Percentiles rank a stretch among this genome's conserved stretches.
Evolutionary conservation across 1,140 invertebrate genomes (phyloP).

Genomic region (Drosophila ogumai): DNA sequence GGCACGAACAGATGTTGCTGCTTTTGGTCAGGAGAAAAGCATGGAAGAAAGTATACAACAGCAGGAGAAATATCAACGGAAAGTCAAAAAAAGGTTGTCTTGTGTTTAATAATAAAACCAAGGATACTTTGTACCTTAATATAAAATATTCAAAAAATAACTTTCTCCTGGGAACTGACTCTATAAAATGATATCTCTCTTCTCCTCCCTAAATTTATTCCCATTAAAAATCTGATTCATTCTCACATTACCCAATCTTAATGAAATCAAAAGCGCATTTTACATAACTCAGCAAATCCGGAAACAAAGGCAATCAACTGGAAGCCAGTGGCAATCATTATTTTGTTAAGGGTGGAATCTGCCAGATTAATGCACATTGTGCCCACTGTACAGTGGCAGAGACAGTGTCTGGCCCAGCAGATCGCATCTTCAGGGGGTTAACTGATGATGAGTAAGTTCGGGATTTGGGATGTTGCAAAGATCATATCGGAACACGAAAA

Average conservation of each 20-base stretch:
- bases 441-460: slow-evolving; percentile 5
- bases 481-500: slow-evolving; percentile 65
- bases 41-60: neutral
- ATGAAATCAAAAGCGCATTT: slow-evolving; percentile 41
- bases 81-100: neutral
- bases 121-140: neutral
- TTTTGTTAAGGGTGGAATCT: slow-evolving; percentile 4
- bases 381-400: slow-evolving; percentile 61
- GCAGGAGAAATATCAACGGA: neutral
- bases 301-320: slow-evolving; percentile 59
- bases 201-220: neutral
- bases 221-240: slow-evolving; percentile 16
- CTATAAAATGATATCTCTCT: no score
- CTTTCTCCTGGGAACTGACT: slow-evolving; percentile 3
- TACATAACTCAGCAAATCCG: slow-evolving; percentile 13
- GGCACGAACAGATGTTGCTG: slow-evolving; percentile 37
- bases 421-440: slow-evolving; percentile 27
- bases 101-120: neutral
- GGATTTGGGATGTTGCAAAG: slow-evolving; percentile 42
- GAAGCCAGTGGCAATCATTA: slow-evolving; percentile 34
- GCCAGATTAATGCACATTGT: slow-evolving; percentile 38
- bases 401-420: slow-evolving; percentile 14
- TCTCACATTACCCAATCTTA: slow-evolving; percentile 27
- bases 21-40: slow-evolving; percentile 3
- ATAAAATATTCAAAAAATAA: neutral